Evolutionary conservation across 2,797 vertebrate genomes (phyloP), one percentile per base, ranked within the genome.

Genomic region (Thalassophryne amazonica): DNA sequence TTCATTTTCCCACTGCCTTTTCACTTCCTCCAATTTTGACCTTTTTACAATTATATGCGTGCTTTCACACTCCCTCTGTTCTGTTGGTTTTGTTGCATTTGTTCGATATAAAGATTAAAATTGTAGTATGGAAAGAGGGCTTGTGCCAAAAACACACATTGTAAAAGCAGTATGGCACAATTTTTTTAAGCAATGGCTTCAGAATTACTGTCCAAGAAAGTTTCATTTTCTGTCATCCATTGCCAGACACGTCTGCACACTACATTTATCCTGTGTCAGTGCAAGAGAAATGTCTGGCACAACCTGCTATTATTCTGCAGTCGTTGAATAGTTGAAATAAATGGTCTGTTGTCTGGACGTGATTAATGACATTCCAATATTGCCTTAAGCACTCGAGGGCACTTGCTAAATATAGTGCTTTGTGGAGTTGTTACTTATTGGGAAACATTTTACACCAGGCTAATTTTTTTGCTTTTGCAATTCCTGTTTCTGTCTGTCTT

Each of bases 71-170:
- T 16, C 42, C 2, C 2, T 33, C 29, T 33, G 13, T 27, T 9
- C 24, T 41, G 21, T 41, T 63, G 33, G 53, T 60, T 67, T 32
- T 59, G 29, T 22, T 40, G 19, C 30, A 22, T 59, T 20, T 52
- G 40, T 35, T 50, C n/a, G 31, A 16, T 71, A 23, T 5, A 16
- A 36, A 13, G 24, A 7, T 13, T 21, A 25, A 40, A 5, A 27
- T 24, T 12, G 14, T 29, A 10, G 29, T n/a, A 24, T 34, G 16
- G 51, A 52, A 25, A 24, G 7, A 34, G 4, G 14, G 20, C 41
- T 18, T 6, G 3, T 46, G 15, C 17, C 25, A 50, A 41, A 54
- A 38, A 28, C 13, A 32, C 12, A 42, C 32, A 27, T 23, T 16
- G 29, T 7, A 52, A n/a, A n/a, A n/a, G n/a, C n/a, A n/a, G n/a